These are phyloP conservation scores for Parthenolecanium corni DNA, from an alignment of 2,888 invertebrate genomes.

Conservation along the genomic window DNA sequence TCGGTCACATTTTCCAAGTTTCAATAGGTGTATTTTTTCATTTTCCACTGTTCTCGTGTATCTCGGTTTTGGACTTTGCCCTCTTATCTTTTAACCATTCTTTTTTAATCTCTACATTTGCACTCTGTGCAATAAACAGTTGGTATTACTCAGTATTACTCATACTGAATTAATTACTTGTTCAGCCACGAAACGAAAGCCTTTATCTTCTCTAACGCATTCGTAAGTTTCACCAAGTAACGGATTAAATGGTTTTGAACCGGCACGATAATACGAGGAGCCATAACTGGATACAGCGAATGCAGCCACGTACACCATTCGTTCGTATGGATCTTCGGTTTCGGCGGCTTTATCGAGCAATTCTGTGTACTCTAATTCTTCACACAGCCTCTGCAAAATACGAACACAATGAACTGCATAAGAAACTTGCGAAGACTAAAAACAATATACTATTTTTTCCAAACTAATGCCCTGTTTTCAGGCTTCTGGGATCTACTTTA, in stretches of 20 bases:
- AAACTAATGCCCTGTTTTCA: too few relatives aligned
- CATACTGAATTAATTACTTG: slow-evolving; percentile 45
- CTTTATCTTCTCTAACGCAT: slow-evolving; percentile 62
- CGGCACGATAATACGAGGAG: slow-evolving; percentile 57
- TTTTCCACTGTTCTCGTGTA: too few relatives aligned
- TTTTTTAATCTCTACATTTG: too few relatives aligned
- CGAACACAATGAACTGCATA: too few relatives aligned
- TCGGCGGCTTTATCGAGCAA: slow-evolving; percentile 62
- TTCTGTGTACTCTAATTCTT: slow-evolving; percentile 72
- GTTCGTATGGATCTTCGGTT: slow-evolving; percentile 52
- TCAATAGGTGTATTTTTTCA: too few relatives aligned
- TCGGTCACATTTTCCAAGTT: too few relatives aligned
- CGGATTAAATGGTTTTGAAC: slow-evolving; percentile 76
- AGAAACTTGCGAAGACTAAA: too few relatives aligned
- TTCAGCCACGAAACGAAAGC: slow-evolving; percentile 65
- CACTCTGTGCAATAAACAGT: too few relatives aligned
- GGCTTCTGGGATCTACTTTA: too few relatives aligned
- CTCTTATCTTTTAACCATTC: too few relatives aligned
- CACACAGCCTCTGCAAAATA: slow-evolving; percentile 59
- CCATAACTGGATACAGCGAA: slow-evolving; percentile 74
- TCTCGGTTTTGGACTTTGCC: too few relatives aligned
- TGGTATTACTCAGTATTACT: background rate
- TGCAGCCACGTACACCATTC: slow-evolving; percentile 64
- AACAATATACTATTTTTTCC: too few relatives aligned
- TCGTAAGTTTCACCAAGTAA: slow-evolving; percentile 72